Base-by-base conservation (phyloP, 2,797 vertebrate species). In the Rhinella marina region DNA sequence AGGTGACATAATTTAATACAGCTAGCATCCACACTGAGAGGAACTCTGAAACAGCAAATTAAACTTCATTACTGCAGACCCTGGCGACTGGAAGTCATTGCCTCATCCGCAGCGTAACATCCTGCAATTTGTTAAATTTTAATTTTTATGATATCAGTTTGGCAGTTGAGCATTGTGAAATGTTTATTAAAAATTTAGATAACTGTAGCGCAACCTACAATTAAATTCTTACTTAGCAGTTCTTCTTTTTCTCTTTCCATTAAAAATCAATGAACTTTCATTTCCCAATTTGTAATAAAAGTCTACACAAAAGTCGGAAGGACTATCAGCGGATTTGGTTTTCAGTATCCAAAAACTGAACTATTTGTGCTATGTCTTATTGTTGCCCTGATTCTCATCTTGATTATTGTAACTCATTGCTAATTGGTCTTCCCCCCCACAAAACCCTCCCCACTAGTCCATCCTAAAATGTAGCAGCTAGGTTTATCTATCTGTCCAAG, bases 171-270 rank as follows among this genome's bases (percentile, higher is more conserved):
- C 48, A 72, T 81, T 80, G 64, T 61, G 76, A 80, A 85, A 77
- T 27, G 75, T 84, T 88, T 84, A 88, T 88, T 88, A 88, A 88
- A 88, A 84, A 84, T 84, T 80, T 52, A 88, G 78, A 81, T 72
- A 84, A 81, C 72, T 54, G 76, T 56, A 52, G 76, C 52, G 41
- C 81, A 56, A 50, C 50, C 61, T 84, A 52, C 76, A 85, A 84
- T 72, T 85, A 85, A 62, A 85, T 85, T 73, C 68, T 59, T 48
- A 84, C 82, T 78, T 78, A 10, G 59, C 84, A 62, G 25, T 78
- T 79, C 68, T 86, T 86, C 61, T 85, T 52, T 75, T 77, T 76
- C 59, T 68, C 21, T 68, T 81, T 86, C 68, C 78, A 86, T 88
- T 85, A 88, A 80, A 87, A 81, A 86, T 81, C 87, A 29, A 88